These are phyloP conservation scores for Tetraneura akinire DNA, from an alignment of 1,140 invertebrate genomes.

Conservation along the genomic window DNA sequence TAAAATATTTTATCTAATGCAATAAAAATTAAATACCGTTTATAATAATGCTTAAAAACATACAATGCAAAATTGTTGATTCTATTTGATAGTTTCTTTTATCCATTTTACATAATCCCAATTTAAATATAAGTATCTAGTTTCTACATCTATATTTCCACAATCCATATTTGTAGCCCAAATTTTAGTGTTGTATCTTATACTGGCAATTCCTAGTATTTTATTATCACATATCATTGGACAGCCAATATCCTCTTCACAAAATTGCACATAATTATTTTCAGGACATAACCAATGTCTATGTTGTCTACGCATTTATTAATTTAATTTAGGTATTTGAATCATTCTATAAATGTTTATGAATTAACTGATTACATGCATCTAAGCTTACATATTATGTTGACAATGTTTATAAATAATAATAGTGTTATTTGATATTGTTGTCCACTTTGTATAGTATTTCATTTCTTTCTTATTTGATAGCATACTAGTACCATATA, in stretches of 20 bases:
- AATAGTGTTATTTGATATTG: constrained; percentile 11
- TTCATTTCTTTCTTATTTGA: background rate
- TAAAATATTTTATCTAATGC: too few species aligned
- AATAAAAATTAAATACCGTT: background rate
- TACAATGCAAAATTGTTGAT: background rate
- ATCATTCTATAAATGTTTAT: too few species aligned
- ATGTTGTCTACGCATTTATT: too few species aligned
- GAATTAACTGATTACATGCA: too few species aligned
- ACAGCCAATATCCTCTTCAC: constrained; percentile 37
- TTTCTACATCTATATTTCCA: constrained; percentile 18
- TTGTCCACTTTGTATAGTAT: constrained; percentile 20
- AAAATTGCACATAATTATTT: constrained; percentile 17
- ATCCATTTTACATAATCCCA: background rate
- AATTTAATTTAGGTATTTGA: too few species aligned
- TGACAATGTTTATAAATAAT: background rate
- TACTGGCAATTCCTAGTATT: constrained; percentile 32
- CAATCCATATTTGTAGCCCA: background rate
- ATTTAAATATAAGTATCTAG: constrained; percentile 34
- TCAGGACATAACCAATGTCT: background rate
- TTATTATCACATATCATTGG: constrained; percentile 25
- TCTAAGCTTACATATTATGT: background rate
- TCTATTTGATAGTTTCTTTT: background rate
- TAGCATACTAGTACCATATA: background rate
- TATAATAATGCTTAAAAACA: background rate
- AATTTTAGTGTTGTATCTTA: constrained; percentile 29